Evolutionary conservation across 2,797 vertebrate genomes (phyloP), one percentile per base, ranked within the genome.

Genomic region (Phrynocephalus forsythii): DNA sequence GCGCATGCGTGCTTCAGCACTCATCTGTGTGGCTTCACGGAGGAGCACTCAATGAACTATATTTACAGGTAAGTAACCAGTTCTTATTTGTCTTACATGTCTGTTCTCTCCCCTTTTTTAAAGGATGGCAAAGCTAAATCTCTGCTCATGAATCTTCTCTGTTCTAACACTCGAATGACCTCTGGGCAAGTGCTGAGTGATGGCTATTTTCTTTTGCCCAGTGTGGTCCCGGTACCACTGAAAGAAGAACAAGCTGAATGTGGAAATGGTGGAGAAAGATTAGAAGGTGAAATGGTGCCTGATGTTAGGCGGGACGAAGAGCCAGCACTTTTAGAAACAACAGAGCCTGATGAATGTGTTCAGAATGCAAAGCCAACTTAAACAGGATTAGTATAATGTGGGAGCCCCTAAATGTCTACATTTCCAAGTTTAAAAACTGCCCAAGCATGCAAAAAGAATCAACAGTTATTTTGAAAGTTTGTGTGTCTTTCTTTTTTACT

Each of bases 61-160:
- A 44, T 44, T 44, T 44, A 44, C 38, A 44, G 38, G 38, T 44
- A 44, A 44, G 38, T 44, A 44, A 44, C 38, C 38, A 44, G 38
- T 44, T 44, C 38, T 44, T 44, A 44, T 56, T 66, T 44, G 13
- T 84, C 1, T 77, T n/a, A 66, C 44, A 85, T 66, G 16, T n/a
- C n/a, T n/a, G 5, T 2, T 91, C 50, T 85, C 88, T 92, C 16
- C 94, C 94, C 63, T 9, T 94, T 48, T 60, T 90, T 92, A 20
- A 86, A 96, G 95, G 94, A 95, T 89, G 90, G 93, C 92, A 95
- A 95, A 91, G 89, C 96, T 91, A 95, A 93, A 94, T 91, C 94
- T 84, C 94, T 96, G 75, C 92, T 96, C 10, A 88, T 73, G 86
- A 96, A 91, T 85, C 95, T 96, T 91, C 94, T 97, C 83, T 94